Evolutionary conservation across 2,113 vertebrate genomes (phyloP), one percentile per base, ranked within the genome.

Genomic region (Pelecanus crispus): DNA sequence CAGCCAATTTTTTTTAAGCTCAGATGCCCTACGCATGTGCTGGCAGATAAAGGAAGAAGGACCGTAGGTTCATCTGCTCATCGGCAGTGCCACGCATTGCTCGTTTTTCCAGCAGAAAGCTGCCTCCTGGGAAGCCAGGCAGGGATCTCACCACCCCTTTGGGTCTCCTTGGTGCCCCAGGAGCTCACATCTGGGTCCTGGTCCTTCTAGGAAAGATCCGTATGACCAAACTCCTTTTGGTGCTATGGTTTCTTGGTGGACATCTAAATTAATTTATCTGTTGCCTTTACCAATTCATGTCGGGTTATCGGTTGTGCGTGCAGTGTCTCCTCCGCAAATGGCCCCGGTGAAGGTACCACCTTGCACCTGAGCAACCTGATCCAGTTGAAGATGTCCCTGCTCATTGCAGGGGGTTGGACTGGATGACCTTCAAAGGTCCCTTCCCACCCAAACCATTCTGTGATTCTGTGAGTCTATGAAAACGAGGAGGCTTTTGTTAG

Each of bases 1-100:
- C 92, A 93, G 94, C 10, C 87, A n/a, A 20, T 44, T 44, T 79
- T 53, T 91, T 91, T 81, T 77, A 90, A 95, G 89, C 86, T 63
- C 84, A 36, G 72, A 55, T 89, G 40, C 78, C 89, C 92, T 94
- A 66, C 0, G 0, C 4, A 6, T 25, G 22, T 38, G 66, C 84
- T 80, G 86, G 11, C 4, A 4, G 66, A 81, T 90, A 72, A 88
- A 82, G 66, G 66, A 73, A 55, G 81, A 80, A 58, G 81, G 86
- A 18, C 56, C 31, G 2, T 20, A 19, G 26, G 56, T 58, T 84
- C 59, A 26, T 86, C 79, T 66, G 19, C 61, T 79, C 56, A 18
- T n/a, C 1, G 2, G 32, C 1, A 3, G 20, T 44, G 45, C 61
- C 70, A n/a, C 34, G 2, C 4, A 3, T 61, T 1, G 5, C 16